These are phyloP conservation scores for Dryobota labecula DNA, from an alignment of 2,888 invertebrate species.

Conservation along the genomic window DNA sequence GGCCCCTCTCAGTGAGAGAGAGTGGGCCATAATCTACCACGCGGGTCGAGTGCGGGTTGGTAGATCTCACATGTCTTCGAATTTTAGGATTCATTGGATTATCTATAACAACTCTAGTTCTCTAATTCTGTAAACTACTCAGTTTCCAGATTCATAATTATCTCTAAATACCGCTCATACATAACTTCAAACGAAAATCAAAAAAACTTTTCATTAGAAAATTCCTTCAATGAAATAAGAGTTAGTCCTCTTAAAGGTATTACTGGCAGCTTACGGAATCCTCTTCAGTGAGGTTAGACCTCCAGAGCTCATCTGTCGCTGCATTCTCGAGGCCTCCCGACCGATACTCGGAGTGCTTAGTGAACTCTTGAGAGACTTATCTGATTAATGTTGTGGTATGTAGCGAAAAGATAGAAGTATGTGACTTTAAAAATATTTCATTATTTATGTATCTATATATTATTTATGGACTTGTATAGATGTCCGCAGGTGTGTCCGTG, in stretches of 20 bases:
- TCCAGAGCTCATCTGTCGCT: conserved; percentile 35
- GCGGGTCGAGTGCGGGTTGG: no score
- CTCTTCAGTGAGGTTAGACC: conserved; percentile 9
- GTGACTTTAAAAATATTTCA: not conserved
- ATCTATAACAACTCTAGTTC: not conserved
- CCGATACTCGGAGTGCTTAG: conserved; percentile 15
- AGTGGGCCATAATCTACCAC: no score
- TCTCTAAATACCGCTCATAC: not conserved
- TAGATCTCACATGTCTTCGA: no score
- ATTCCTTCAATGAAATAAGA: conserved; percentile 23
- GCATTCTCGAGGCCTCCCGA: conserved; percentile 50
- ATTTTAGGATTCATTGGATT: no score
- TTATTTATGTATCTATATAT: no score
- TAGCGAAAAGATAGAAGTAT: not conserved
- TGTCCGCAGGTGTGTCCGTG: no score
- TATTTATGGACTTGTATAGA: no score
- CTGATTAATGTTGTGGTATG: not conserved
- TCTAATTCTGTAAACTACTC: not conserved
- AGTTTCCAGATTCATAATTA: not conserved
- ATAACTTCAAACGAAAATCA: not conserved
- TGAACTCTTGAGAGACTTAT: conserved; percentile 23
- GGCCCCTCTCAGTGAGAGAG: no score
- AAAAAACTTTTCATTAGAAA: not conserved
- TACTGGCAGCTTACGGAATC: conserved; percentile 37
- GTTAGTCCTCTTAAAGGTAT: conserved; percentile 17